Percentiles rank a stretch among this genome's conserved stretches.
Evolutionary conservation across 2,113 vertebrate species (phyloP).

Genomic region (Dissostichus mawsoni): DNA sequence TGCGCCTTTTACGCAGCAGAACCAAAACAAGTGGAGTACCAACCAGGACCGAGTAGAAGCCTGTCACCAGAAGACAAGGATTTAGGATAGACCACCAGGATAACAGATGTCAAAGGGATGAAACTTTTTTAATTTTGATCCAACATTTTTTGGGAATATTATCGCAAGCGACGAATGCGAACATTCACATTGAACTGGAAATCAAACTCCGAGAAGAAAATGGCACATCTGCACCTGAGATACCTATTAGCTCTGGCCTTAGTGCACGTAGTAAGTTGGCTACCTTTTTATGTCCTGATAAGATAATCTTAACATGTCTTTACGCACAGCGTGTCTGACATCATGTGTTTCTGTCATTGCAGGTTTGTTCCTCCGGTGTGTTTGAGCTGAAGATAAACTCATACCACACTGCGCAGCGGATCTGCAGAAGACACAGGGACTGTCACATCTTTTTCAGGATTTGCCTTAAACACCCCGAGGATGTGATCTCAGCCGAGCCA

Average conservation of each 20-base stretch:
- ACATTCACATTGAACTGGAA: slow-evolving; percentile 14
- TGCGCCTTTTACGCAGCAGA: slow-evolving; percentile 59
- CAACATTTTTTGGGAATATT: slow-evolving; percentile 33
- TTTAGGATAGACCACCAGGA: slow-evolving; percentile 1
- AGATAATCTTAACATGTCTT: not conserved
- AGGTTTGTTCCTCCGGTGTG: slow-evolving; percentile 88
- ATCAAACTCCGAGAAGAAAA: slow-evolving; percentile 41
- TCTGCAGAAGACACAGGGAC: slow-evolving; percentile 78
- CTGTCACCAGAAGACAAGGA: not conserved
- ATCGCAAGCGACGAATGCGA: slow-evolving; percentile 53
- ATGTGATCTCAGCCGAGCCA: slow-evolving; percentile 85
- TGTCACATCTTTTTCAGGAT: slow-evolving; percentile 92
- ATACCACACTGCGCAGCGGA: slow-evolving; percentile 82
- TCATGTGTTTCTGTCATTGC: not conserved
- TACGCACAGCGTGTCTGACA: slow-evolving; percentile 6
- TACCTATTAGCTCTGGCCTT: slow-evolving; percentile 66
- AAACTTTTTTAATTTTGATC: slow-evolving; percentile 29
- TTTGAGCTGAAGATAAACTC: slow-evolving; percentile 92
- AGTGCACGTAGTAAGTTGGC: slow-evolving; percentile 69
- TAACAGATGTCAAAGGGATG: slow-evolving; percentile 6
- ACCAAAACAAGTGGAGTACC: slow-evolving; percentile 53
- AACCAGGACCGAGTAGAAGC: not conserved
- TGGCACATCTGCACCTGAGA: slow-evolving; percentile 71
- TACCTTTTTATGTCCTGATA: not conserved
- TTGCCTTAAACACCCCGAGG: slow-evolving; percentile 90